Evolutionary conservation across 2,113 vertebrate genomes (phyloP), one percentile per base, ranked within the genome.

Genomic region (Prietella phreatophila): DNA sequence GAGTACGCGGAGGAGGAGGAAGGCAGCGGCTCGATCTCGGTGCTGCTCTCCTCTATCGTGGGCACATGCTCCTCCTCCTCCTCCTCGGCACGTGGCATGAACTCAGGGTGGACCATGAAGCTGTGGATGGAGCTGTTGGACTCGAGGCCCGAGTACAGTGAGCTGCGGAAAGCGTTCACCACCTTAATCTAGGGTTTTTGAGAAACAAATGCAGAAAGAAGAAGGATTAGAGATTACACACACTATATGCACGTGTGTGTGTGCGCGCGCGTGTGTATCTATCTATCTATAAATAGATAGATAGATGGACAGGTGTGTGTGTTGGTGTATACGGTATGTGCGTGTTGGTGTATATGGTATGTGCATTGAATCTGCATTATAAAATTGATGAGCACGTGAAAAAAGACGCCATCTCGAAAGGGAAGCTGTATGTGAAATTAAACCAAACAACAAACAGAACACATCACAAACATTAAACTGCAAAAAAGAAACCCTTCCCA

Each of bases 91-190:
- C 95, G 92, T 89, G 95, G 94, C 90, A 93, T 91, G 36, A 97
- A 99, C 94, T 97, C 98, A 1, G 98, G 97, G 91, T 98, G 97
- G 93, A 95, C 96, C 97, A 97, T 99, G 97, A 99, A 99, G 96
- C 93, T 97, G 95, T 99, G 98, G 95, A 99, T 99, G 96, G 97
- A 98, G 95, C 93, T 96, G 93, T 96, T 96, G 94, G 95, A 97
- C 94, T 95, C 95, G 92, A 98, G 94, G 93, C 95, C 96, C 93
- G 95, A 96, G 4, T 97, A 98, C 78, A 97, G 92, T 93, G 97
- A 97, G 95, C 96, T 99, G 95, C 98, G 97, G 96, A 99, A 99
- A 19, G 97, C 97, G 90, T 96, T 99, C 94, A 99, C 96, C 95
- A 99, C 98, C 94, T 97, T 98, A 97, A 99, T 99, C 98, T 99